Conservation (phyloP, 2,113 vertebrate species). For the Poeciliopsis retropinna region DNA sequence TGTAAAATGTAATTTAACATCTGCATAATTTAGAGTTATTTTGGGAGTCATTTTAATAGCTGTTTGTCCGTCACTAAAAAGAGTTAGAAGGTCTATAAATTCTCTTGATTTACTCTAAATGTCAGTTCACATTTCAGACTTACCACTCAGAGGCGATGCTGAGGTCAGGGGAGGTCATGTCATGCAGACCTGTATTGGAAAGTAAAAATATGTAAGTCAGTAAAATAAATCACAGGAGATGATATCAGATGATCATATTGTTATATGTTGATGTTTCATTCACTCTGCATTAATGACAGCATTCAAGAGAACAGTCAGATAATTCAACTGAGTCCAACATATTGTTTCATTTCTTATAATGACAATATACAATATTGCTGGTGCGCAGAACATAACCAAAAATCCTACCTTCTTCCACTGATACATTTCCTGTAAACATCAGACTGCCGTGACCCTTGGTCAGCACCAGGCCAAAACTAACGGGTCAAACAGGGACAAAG, state of each 20-base stretch:
- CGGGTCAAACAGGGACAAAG: neutral
- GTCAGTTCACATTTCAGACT: slow-evolving; percentile 13
- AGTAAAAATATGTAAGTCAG: neutral
- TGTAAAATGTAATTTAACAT: too few relatives aligned
- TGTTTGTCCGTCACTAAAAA: too few relatives aligned
- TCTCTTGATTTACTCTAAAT: neutral
- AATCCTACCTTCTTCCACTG: slow-evolving; percentile 91
- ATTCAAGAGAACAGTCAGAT: neutral
- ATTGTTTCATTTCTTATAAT: neutral
- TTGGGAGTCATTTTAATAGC: too few relatives aligned
- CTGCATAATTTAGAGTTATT: too few relatives aligned
- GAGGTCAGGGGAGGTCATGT: slow-evolving; percentile 92
- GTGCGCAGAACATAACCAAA: neutral
- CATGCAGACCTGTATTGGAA: slow-evolving; percentile 87
- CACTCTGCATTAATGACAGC: neutral
- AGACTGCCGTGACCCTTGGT: slow-evolving; percentile 87
- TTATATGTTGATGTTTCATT: neutral
- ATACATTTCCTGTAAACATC: slow-evolving; percentile 89
- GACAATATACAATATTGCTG: neutral
- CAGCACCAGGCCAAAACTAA: slow-evolving; percentile 90
- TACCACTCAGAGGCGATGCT: slow-evolving; percentile 90
- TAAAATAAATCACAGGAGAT: neutral
- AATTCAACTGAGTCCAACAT: neutral
- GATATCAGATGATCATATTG: neutral
- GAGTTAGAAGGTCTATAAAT: too few relatives aligned